Base-by-base conservation (phyloP, 1,140 invertebrate genomes). In the Danaus melanippus region DNA sequence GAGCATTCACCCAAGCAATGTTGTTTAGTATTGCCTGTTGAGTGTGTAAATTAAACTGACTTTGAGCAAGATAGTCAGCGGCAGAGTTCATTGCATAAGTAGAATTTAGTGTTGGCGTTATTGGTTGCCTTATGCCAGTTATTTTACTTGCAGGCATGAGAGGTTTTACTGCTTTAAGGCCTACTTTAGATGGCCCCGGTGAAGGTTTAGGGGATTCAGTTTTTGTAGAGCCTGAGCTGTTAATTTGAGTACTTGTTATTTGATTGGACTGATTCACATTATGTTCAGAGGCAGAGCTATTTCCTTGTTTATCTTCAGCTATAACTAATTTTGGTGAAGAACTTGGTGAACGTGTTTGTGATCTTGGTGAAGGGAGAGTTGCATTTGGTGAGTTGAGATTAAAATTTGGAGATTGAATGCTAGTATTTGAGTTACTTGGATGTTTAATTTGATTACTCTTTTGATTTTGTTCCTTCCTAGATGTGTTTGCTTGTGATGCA, bases 241-340 rank as follows among this genome's bases (percentile, higher is more conserved):
- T 53, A 40, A 79, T 49, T 56, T 87, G 81, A 42, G 80, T 74
- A 63, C 78, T 85, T 32, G 78, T 74, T 54, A 85, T 77, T 66
- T 81, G 76, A 68, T 79, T 84, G 44, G 79, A 80, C 53, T 87
- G 86, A 63, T 75, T 83, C 10, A 73, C 62, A 59, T 61, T 80
- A 41, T 74, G 70, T 17, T 78, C 74, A 57, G 69, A 51, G 12
- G 74, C 62, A 58, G 60, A 58, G 64, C 56, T 75, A 50, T 55
- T 69, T 40, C 68, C 61, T 64, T 86, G 86, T 57, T 86, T 87
- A 41, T 86, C 83, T 64, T 88, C 87, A 51, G 86, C 87, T 62
- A 88, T 88, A 1, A 88, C 84, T 58, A 88, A 74, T 58, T 88
- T 88, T 43, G 87, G 87, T 50, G 87, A 88, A 11, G 84, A 87